These are phyloP conservation scores for Cynoglossus semilaevis DNA, from an alignment of 2,113 vertebrate species.

Conservation along the genomic window DNA sequence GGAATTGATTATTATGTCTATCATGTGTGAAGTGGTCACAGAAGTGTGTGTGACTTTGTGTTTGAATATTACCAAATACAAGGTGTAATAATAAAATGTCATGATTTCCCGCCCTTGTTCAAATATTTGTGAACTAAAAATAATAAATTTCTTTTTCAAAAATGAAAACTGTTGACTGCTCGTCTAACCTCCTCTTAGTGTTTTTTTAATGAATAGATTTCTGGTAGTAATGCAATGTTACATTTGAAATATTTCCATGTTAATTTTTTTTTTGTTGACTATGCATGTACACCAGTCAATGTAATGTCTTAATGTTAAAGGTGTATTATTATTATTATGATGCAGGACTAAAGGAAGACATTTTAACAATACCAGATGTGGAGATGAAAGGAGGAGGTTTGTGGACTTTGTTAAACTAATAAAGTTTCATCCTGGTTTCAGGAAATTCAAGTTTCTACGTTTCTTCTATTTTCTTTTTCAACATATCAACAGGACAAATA, in stretches of 20 bases:
- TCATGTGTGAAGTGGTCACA: no score
- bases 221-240: conserved; percentile 73
- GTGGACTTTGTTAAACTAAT: conserved; percentile 76
- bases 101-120: no score
- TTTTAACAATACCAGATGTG: conserved; percentile 59
- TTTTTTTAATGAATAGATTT: conserved; percentile 32
- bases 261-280: conserved; percentile 56
- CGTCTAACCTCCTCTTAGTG: conserved; percentile 65
- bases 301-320: conserved; percentile 74
- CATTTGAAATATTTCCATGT: conserved; percentile 53
- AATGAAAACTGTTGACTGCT: conserved; percentile 39
- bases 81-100: no score
- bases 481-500: no score
- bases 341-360: conserved; percentile 49
- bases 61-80: no score
- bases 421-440: conserved; percentile 73
- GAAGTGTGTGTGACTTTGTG: no score
- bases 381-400: conserved; percentile 60
- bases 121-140: no score
- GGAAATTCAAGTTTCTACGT: conserved; percentile 47
- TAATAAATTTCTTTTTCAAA: conserved; percentile 3
- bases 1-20: no score
- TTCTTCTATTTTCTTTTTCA: conserved; percentile 19
- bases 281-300: conserved; percentile 84
- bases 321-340: conserved; percentile 43